Percentiles rank a stretch among this genome's conserved stretches.
These are phyloP conservation scores for Pyxicephalus adspersus DNA, from an alignment of 2,113 vertebrate genomes.

Conservation along the genomic window DNA sequence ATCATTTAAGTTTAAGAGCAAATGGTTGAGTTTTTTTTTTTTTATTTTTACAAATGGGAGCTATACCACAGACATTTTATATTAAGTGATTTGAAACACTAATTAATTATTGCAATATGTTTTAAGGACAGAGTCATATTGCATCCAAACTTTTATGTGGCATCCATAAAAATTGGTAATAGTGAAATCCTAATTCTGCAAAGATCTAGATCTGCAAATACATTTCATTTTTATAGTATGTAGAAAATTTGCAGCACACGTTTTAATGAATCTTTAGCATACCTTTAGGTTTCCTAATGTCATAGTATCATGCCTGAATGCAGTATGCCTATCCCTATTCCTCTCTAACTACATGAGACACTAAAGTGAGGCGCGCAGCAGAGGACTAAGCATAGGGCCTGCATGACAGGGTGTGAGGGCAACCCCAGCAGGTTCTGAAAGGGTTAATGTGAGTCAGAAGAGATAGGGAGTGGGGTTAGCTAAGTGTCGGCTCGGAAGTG, in stretches of 20 bases:
- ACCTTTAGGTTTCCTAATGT: neutral
- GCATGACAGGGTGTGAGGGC: too few species aligned
- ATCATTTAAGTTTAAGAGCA: neutral
- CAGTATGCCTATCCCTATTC: neutral
- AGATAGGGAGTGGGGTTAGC: too few species aligned
- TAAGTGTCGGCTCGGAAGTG: too few species aligned
- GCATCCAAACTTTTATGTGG: conserved; percentile 25
- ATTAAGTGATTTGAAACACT: conserved; percentile 12
- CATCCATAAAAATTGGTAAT: conserved; percentile 31
- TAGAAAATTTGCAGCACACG: conserved; percentile 24
- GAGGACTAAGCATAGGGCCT: too few species aligned
- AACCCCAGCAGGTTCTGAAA: too few species aligned
- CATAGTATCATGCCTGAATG: neutral
- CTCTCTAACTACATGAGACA: too few species aligned
- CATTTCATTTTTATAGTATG: conserved; percentile 33
- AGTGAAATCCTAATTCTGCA: neutral
- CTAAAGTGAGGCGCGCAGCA: too few species aligned
- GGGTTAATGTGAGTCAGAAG: too few species aligned
- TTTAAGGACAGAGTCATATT: neutral
- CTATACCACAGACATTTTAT: neutral
- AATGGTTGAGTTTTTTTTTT: neutral
- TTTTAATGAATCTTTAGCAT: conserved; percentile 11
- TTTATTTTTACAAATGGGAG: neutral
- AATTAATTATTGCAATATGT: conserved; percentile 4
- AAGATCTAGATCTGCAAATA: neutral